phyloP scores from a whole-genome alignment of 2,113 vertebrate genomes.

The Pholis gunnellus region DNA sequence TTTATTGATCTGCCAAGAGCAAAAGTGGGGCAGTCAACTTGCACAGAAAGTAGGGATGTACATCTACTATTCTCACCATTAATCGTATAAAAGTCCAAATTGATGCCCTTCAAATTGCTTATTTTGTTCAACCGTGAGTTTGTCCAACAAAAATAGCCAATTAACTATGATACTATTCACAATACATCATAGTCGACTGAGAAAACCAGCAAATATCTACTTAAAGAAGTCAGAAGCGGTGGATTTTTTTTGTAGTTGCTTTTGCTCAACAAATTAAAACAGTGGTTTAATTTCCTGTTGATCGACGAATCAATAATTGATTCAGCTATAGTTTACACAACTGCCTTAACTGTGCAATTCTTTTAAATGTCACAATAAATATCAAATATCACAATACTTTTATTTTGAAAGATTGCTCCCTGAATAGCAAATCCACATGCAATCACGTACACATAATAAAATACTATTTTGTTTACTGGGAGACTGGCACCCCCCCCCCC shows the following conservation, averaged over 20 bases:
- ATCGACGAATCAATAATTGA: not conserved
- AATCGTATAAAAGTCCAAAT: not conserved
- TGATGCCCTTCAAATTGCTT: not conserved
- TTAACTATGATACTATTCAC: not conserved
- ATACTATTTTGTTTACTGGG: conserved; percentile 54
- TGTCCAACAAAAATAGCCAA: not conserved
- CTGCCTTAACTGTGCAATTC: not conserved
- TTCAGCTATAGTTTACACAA: not conserved
- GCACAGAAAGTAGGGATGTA: not conserved
- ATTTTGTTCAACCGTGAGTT: not conserved
- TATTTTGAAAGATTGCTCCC: not conserved
- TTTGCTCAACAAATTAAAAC: not conserved
- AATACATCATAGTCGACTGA: not conserved
- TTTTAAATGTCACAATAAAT: too few relatives aligned
- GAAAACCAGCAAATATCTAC: not conserved
- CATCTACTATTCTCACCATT: not conserved
- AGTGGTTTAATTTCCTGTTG: not conserved
- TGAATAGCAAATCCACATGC: too few relatives aligned
- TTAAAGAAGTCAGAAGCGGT: not conserved
- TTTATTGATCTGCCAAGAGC: not conserved
- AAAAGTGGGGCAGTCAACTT: not conserved
- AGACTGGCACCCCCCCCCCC: conserved; percentile 15
- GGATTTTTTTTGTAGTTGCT: too few relatives aligned
- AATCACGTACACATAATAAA: conserved; percentile 1
- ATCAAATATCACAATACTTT: too few relatives aligned